A percentile compares a stretch with the other conserved stretches of the same genome.
Conservation (phyloP, 2,113 vertebrate species). For the Hemiscyllium ocellatum region DNA sequence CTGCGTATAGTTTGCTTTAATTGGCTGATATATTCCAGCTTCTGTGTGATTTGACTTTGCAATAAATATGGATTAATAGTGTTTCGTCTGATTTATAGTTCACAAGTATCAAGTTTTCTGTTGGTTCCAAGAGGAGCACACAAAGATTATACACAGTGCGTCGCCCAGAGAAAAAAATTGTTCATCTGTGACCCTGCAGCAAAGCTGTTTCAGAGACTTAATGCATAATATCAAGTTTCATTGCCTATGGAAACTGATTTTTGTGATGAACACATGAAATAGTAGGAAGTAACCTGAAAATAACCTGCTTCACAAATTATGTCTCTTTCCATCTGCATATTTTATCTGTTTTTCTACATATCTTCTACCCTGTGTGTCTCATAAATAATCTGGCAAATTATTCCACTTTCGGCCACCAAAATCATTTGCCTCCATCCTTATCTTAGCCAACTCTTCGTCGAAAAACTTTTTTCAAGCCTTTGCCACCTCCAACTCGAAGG, state of each 20-base stretch:
- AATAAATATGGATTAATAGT: neutral
- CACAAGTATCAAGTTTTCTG: neutral
- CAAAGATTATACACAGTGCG: neutral
- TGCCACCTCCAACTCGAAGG: neutral
- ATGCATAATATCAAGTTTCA: constrained; percentile 1
- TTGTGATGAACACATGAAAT: neutral
- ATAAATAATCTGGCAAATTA: neutral
- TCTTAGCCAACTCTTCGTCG: neutral
- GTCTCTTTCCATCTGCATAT: neutral
- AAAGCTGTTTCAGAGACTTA: neutral
- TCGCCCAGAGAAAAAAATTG: neutral
- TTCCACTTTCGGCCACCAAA: neutral
- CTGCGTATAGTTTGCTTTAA: neutral
- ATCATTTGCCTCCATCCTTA: neutral
- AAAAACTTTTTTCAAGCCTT: neutral
- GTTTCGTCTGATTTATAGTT: neutral
- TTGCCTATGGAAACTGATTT: neutral
- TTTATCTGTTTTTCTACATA: neutral
- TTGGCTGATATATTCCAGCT: neutral
- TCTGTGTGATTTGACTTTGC: neutral
- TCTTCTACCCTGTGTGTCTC: neutral
- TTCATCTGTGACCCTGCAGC: neutral
- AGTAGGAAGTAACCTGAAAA: neutral
- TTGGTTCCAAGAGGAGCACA: neutral
- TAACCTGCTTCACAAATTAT: neutral